Base-by-base conservation (phyloP, 2,797 vertebrate genomes). In the Podarcis lilfordi region DNA sequence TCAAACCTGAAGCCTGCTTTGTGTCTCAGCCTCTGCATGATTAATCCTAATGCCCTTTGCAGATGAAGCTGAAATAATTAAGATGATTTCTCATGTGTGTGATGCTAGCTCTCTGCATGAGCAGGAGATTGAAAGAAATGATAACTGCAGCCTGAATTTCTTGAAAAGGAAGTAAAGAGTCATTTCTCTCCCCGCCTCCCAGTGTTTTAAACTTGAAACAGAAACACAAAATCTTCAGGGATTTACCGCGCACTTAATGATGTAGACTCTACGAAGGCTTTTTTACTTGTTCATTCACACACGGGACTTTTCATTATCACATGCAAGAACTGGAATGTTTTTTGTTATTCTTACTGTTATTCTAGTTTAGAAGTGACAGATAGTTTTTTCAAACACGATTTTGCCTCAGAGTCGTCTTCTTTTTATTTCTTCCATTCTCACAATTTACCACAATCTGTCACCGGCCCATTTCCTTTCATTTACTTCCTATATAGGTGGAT, bases 31-130 rank as follows among this genome's bases (percentile, higher is more conserved):
- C 92, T 83, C 64, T 13, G 2, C 37, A n/a, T 1, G 7, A 27
- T 89, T 68, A 78, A 74, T 91, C 59, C 43, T 27, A 76, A 35
- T 86, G 82, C 37, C 74, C 89, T 0, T 0, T 76, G 80, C 78
- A 85, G 76, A 50, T 1, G 32, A 86, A 87, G 83, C 13, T 83
- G 76, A 88, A 92, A 84, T 80, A 91, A 85, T 35, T 77, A 43
- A 81, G 88, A 76, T 40, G 32, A n/a, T 72, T 90, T 90, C 86
- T 87, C 0, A 1, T 88, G 86, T 27, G 1, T 45, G n/a, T 59
- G 80, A 27, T 27, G 0, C 4, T 0, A 0, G 74, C 89, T 91
- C 80, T 27, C 66, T 78, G 59, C 10, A 7, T 87, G 69, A 27
- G 90, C 66, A 89, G 64, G 0, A 5, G n/a, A 0, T 0, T 37